A percentile compares a stretch with the other conserved stretches of the same genome.
Evolutionary conservation across 2,888 invertebrate genomes (phyloP).

Genomic region (Rhagonycha fulva): DNA sequence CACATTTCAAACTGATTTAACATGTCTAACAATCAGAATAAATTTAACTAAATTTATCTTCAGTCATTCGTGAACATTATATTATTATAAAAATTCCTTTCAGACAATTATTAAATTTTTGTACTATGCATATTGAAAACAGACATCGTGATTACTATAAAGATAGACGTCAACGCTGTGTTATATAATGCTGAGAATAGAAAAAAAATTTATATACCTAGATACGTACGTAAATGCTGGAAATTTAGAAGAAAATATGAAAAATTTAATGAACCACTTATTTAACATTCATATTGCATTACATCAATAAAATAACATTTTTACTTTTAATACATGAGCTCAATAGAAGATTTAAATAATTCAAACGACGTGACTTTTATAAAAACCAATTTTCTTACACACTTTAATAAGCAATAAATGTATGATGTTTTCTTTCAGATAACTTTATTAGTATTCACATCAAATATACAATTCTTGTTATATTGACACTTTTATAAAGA

Average conservation of each 20-base stretch:
- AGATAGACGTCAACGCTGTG: no score
- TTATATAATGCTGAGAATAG: background rate
- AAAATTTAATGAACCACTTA: background rate
- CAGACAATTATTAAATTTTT: background rate
- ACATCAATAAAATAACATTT: background rate
- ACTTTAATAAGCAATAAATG: background rate
- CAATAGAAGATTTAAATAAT: background rate
- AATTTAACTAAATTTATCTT: background rate
- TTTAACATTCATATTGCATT: background rate
- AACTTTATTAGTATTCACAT: background rate
- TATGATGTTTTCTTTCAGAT: background rate
- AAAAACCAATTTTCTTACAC: background rate
- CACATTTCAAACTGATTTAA: conserved; percentile 12
- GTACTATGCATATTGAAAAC: background rate
- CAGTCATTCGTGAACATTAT: background rate
- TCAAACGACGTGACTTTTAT: background rate
- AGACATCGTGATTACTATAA: background rate
- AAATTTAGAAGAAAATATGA: background rate
- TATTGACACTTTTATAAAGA: conserved; percentile 9
- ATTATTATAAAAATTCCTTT: background rate
- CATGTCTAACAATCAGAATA: conserved; percentile 3
- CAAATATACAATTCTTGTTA: background rate
- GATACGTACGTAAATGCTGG: background rate
- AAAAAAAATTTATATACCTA: background rate
- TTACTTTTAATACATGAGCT: background rate